Conservation (phyloP, 1,140 invertebrate species). For the Radopholus similis region DNA sequence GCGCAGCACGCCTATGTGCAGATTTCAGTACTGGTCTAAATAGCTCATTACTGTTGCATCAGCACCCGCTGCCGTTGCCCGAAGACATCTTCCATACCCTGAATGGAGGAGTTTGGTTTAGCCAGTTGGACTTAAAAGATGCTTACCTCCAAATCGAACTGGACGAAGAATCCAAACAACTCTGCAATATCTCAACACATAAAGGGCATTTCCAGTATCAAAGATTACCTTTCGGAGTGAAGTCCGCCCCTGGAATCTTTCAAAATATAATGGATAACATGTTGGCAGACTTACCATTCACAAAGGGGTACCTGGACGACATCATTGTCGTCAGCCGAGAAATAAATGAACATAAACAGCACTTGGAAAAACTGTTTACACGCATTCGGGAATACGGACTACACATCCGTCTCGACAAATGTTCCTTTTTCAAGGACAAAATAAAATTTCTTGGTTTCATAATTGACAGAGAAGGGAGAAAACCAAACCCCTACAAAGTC, state of each 20-base stretch:
- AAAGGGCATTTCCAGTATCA: slow-evolving; percentile 35
- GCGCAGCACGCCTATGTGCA: slow-evolving; percentile 57
- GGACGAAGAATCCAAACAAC: slow-evolving; percentile 40
- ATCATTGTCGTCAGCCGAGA: slow-evolving; percentile 9
- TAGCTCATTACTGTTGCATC: slow-evolving; percentile 22
- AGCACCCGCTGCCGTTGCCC: slow-evolving; percentile 43
- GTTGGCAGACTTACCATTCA: slow-evolving; percentile 50
- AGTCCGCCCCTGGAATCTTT: slow-evolving; percentile 64
- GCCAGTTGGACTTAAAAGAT: slow-evolving; percentile 51
- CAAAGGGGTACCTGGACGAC: slow-evolving; percentile 40
- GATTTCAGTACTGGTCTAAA: slow-evolving; percentile 56
- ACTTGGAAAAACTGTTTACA: background rate
- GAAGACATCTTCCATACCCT: slow-evolving; percentile 52
- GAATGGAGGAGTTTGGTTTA: slow-evolving; percentile 42
- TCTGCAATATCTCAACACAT: slow-evolving; percentile 38
- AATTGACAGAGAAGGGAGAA: background rate
- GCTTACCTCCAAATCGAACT: slow-evolving; percentile 39
- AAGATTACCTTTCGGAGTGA: slow-evolving; percentile 63
- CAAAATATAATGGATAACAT: slow-evolving; percentile 63
- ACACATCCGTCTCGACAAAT: slow-evolving; percentile 5
- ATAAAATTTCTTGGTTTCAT: background rate
- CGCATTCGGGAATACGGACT: slow-evolving; percentile 34
- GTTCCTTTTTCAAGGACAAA: background rate
- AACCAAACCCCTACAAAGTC: background rate
- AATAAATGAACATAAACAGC: background rate